Evolutionary conservation across 2,888 invertebrate species (phyloP).

Genomic region (Danaus chrysippus): DNA sequence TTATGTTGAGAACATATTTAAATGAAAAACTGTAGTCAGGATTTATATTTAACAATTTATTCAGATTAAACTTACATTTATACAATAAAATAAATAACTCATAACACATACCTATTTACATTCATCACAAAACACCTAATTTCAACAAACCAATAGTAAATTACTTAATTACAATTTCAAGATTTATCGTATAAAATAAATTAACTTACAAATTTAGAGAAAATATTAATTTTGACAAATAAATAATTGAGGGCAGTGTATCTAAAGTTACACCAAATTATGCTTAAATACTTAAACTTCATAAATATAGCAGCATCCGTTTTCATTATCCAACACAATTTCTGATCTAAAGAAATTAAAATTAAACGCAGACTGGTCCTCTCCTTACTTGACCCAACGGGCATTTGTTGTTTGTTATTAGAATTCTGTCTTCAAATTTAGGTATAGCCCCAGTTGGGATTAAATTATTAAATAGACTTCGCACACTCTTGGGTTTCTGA

Average conservation of each 20-base stretch:
- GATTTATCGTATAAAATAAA: no score
- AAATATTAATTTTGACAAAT: background rate
- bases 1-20: no score
- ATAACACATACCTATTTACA: no score
- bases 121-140: no score
- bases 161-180: no score
- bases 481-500: background rate
- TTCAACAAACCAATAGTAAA: no score
- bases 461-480: conserved; percentile 14
- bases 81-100: no score
- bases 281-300: background rate
- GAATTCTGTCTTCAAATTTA: conserved; percentile 13
- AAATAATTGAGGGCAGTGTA: background rate
- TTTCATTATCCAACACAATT: background rate
- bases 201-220: background rate
- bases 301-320: background rate
- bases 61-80: no score
- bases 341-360: background rate
- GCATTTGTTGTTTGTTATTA: conserved; percentile 15
- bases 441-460: conserved; percentile 14
- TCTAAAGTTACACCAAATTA: background rate
- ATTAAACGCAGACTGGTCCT: conserved; percentile 17
- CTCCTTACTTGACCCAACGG: conserved; percentile 17
- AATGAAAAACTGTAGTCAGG: no score
- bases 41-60: no score